A percentile compares a stretch with the other conserved stretches of the same genome.
Evolutionary conservation across 2,113 vertebrate species (phyloP).

Genomic region (Penelope pileata): DNA sequence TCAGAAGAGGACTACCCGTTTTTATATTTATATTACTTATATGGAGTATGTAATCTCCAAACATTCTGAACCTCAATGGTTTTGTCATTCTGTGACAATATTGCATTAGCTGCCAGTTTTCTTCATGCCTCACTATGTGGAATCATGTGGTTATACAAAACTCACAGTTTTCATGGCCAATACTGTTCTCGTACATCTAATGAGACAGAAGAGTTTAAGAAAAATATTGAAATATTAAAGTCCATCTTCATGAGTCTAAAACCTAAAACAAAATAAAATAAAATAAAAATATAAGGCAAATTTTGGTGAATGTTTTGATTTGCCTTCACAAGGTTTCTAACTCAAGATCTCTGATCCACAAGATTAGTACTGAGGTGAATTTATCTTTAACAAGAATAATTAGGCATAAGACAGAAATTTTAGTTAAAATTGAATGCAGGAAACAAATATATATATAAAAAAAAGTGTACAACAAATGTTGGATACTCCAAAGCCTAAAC

Average conservation of each 20-base stretch:
- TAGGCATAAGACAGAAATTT: neutral
- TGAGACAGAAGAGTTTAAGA: neutral
- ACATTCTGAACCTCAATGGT: neutral
- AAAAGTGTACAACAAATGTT: neutral
- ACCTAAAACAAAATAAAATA: neutral
- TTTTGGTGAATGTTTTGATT: neutral
- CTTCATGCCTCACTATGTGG: neutral
- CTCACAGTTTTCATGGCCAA: neutral
- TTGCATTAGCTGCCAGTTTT: neutral
- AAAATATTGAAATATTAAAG: neutral
- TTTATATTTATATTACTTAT: too few species aligned
- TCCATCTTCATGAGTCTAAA: neutral
- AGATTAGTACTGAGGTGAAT: neutral
- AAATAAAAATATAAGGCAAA: neutral
- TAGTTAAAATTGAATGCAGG: neutral
- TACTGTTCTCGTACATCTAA: neutral
- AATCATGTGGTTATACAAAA: neutral
- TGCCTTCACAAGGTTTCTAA: neutral
- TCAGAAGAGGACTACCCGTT: neutral
- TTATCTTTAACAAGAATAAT: neutral
- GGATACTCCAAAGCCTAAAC: conserved; percentile 5
- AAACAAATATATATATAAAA: neutral
- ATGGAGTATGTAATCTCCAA: neutral
- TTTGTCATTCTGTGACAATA: neutral
- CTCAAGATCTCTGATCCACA: neutral